Conservation (phyloP, 2,113 vertebrate species). For the Puffinus mauretanicus region DNA sequence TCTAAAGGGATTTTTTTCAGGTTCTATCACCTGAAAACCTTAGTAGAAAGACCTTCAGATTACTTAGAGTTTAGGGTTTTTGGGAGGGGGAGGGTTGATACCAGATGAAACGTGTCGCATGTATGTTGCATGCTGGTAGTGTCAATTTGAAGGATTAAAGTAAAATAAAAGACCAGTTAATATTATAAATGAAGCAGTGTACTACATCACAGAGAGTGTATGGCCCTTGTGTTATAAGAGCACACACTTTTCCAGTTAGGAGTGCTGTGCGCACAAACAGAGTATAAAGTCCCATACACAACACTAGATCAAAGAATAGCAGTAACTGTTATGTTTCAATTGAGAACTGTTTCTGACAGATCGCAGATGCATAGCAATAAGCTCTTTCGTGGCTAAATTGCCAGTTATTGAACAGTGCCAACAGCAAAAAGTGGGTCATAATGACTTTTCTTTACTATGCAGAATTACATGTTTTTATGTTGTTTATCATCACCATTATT, state of each 20-base stretch:
- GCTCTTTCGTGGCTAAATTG: conserved; percentile 20
- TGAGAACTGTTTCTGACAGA: conserved; percentile 60
- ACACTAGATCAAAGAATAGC: conserved; percentile 44
- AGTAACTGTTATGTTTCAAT: conserved; percentile 27
- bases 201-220: background rate
- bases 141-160: background rate
- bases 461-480: conserved; percentile 14
- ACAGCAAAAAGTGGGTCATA: conserved; percentile 1
- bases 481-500: conserved; percentile 23
- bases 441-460: conserved; percentile 4
- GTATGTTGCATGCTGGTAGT: background rate
- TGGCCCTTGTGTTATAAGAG: background rate
- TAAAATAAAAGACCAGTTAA: background rate
- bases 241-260: conserved; percentile 10
- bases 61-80: background rate
- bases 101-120: background rate
- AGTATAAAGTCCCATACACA: background rate
- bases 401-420: conserved; percentile 53
- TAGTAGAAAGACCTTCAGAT: background rate
- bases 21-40: background rate
- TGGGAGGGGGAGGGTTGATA: accelerated
- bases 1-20: background rate
- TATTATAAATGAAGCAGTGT: background rate
- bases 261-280: background rate
- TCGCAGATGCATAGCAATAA: conserved; percentile 25